Evolutionary conservation across 2,113 vertebrate genomes (phyloP).

Genomic region (Mobula hypostoma): DNA sequence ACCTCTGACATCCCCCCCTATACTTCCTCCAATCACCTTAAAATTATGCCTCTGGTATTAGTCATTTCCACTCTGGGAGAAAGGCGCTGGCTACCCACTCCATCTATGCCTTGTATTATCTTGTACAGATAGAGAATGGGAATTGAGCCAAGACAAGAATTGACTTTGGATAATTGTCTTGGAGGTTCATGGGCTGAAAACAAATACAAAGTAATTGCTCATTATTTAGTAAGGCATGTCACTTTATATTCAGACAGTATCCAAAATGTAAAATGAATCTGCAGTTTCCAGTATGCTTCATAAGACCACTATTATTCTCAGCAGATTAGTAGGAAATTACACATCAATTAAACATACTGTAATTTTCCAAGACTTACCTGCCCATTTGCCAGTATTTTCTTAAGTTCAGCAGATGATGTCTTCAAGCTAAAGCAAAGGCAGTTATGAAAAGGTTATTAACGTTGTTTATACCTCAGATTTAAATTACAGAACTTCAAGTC

Average conservation of each 20-base stretch:
- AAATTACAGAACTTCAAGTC: slow-evolving; percentile 1
- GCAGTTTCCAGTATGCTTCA: not conserved
- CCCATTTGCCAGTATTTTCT: slow-evolving; percentile 88
- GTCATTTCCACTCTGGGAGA: too few relatives aligned
- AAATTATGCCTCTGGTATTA: too few relatives aligned
- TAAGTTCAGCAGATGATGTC: slow-evolving; percentile 93
- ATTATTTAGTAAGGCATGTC: not conserved
- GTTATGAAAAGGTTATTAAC: slow-evolving; percentile 13
- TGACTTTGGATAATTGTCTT: not conserved
- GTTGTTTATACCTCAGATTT: slow-evolving; percentile 27
- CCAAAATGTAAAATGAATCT: not conserved
- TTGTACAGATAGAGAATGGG: not conserved
- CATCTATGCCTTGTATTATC: too few relatives aligned
- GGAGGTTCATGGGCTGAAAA: not conserved
- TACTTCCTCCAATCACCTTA: too few relatives aligned
- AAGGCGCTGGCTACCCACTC: too few relatives aligned
- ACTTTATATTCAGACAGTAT: not conserved
- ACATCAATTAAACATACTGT: not conserved
- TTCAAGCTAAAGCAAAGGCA: slow-evolving; percentile 66
- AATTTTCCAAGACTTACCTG: slow-evolving; percentile 65
- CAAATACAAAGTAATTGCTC: not conserved
- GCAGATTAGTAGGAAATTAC: not conserved
- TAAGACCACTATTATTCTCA: not conserved
- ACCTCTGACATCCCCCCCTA: too few relatives aligned
- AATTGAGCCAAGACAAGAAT: not conserved